phyloP scores from a whole-genome alignment of 1,140 invertebrate species.

The Drosophila triauraria region DNA sequence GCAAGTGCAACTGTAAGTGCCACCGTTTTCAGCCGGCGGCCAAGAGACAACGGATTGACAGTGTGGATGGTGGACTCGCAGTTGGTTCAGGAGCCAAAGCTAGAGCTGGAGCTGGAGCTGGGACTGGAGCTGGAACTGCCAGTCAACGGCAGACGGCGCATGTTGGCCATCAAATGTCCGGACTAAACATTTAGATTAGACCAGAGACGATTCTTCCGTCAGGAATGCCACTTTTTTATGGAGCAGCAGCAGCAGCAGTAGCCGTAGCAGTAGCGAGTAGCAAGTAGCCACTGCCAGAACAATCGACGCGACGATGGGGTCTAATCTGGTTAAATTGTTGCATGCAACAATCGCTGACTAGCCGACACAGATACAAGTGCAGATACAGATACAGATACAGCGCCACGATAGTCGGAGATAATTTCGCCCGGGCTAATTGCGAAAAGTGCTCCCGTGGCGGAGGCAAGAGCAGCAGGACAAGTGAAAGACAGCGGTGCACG shows the following conservation, averaged over 20 bases:
- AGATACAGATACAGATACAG: slow-evolving; percentile 43
- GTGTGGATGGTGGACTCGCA: slow-evolving; percentile 5
- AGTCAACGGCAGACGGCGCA: slow-evolving; percentile 72
- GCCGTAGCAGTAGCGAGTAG: neutral
- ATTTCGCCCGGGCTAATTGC: slow-evolving; percentile 75
- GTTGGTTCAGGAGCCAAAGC: slow-evolving; percentile 2
- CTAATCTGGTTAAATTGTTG: slow-evolving; percentile 81
- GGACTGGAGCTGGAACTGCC: slow-evolving; percentile 62
- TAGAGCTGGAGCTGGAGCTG: slow-evolving; percentile 50
- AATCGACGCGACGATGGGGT: slow-evolving; percentile 68
- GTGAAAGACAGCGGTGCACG: slow-evolving; percentile 74
- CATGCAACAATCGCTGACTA: slow-evolving; percentile 71
- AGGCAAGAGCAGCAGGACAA: slow-evolving; percentile 53
- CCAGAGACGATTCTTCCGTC: slow-evolving; percentile 70
- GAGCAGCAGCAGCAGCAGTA: slow-evolving; percentile 32
- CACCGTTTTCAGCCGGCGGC: slow-evolving; percentile 68
- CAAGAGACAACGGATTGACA: slow-evolving; percentile 66
- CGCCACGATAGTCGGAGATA: slow-evolving; percentile 45
- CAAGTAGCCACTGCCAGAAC: slow-evolving; percentile 57
- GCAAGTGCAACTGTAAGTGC: slow-evolving; percentile 82
- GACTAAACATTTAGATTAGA: slow-evolving; percentile 81
- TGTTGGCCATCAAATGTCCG: slow-evolving; percentile 81
- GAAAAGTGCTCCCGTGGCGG: slow-evolving; percentile 78
- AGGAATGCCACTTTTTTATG: slow-evolving; percentile 80
- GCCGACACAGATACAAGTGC: slow-evolving; percentile 49